Evolutionary conservation across 2,797 vertebrate species (phyloP).

Genomic region (Etheostoma nigrum): DNA sequence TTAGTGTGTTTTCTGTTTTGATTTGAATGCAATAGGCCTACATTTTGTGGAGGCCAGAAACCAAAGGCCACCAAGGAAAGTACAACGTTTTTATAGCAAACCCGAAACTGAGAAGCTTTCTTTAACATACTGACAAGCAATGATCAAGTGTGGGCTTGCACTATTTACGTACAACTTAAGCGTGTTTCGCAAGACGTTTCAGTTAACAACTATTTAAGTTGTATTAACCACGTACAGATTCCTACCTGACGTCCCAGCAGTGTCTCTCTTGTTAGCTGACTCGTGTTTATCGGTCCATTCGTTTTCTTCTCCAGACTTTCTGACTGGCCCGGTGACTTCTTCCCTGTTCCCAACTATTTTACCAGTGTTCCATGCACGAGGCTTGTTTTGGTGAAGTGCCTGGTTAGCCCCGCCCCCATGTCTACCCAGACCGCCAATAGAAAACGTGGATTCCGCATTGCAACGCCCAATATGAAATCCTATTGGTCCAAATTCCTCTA

Average conservation of each 20-base stretch:
- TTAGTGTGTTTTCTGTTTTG: background rate
- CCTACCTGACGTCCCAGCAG: conserved; percentile 59
- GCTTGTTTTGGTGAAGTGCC: conserved; percentile 69
- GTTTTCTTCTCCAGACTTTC: background rate
- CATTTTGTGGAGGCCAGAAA: background rate
- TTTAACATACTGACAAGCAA: background rate
- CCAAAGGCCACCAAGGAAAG: background rate
- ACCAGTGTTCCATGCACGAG: conserved; percentile 52
- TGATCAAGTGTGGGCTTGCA: no score
- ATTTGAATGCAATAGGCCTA: background rate
- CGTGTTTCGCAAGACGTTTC: background rate
- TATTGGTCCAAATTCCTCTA: conserved; percentile 40
- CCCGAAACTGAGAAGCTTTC: background rate
- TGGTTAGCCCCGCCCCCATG: conserved; percentile 65
- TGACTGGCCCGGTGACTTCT: background rate
- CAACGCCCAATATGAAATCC: background rate
- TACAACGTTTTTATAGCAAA: background rate
- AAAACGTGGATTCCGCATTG: accelerated
- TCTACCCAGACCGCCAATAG: conserved; percentile 49
- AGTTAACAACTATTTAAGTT: background rate
- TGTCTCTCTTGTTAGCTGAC: conserved; percentile 7
- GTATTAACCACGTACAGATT: background rate
- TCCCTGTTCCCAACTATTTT: background rate
- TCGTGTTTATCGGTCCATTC: conserved; percentile 48
- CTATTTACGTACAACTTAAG: background rate